Conservation (phyloP, 30 jellyfish, hydroid and myxozoan genomes). For the Nemopilema nomurai region DNA sequence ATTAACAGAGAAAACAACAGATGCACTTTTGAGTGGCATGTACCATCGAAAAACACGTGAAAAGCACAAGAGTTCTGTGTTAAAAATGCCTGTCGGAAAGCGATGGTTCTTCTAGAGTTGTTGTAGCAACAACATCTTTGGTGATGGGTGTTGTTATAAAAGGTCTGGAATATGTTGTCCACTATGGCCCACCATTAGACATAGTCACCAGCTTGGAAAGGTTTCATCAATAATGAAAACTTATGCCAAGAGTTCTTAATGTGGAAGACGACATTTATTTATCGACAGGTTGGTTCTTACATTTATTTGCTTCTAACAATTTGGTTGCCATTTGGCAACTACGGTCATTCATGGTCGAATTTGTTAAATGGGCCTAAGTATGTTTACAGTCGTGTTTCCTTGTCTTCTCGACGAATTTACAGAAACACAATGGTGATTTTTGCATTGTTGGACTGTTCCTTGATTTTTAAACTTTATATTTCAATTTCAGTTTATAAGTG, state of each 20-base stretch:
- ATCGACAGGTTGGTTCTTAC: background rate
- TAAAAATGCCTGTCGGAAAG: background rate
- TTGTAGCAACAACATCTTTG: constrained; percentile 21
- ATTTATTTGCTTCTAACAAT: background rate
- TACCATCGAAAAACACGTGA: background rate
- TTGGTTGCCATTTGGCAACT: background rate
- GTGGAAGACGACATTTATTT: background rate
- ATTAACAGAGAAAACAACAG: background rate
- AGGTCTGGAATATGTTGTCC: constrained; percentile 16
- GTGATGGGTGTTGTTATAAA: constrained; percentile 8
- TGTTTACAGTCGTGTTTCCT: background rate
- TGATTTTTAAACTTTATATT: background rate
- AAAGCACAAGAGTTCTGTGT: background rate
- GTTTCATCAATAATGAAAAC: background rate
- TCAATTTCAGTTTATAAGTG: background rate
- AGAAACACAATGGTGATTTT: background rate
- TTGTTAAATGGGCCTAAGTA: no score
- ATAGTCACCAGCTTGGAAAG: background rate
- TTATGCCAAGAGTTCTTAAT: background rate
- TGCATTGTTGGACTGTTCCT: constrained; percentile 1
- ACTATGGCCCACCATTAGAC: constrained; percentile 21
- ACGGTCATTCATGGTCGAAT: no score
- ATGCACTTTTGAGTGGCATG: background rate
- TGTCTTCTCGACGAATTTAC: background rate
- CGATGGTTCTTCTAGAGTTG: background rate